Conservation (phyloP, 2,113 vertebrate species). For the Thalassarche chlororhynchos region DNA sequence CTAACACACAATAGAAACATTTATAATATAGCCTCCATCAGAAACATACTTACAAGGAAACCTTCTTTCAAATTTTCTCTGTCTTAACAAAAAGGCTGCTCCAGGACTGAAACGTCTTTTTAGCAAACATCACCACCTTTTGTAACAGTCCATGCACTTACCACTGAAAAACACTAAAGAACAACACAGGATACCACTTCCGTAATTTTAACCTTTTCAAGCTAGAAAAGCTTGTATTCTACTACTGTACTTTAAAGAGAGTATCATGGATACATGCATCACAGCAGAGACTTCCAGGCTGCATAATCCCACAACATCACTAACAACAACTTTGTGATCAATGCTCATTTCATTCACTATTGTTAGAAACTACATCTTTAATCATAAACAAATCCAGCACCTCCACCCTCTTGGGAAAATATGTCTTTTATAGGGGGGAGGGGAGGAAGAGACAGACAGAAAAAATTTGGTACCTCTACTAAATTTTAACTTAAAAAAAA, state of each 20-base stretch:
- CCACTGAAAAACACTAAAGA: background rate
- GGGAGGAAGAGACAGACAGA: too few relatives aligned
- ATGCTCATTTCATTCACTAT: background rate
- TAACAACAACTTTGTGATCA: background rate
- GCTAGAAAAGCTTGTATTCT: background rate
- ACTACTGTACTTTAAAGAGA: background rate
- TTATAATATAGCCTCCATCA: background rate
- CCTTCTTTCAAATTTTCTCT: background rate
- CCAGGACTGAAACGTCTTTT: background rate
- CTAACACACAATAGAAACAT: background rate
- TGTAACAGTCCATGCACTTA: background rate
- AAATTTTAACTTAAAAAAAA: background rate
- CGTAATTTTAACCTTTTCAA: background rate
- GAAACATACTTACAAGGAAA: background rate
- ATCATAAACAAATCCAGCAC: background rate
- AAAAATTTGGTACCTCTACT: background rate
- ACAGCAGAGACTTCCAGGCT: background rate
- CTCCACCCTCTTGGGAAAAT: background rate
- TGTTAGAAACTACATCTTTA: background rate
- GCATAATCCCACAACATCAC: background rate
- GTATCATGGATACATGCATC: background rate
- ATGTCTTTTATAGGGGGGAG: rapidly evolving
- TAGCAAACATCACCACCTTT: background rate
- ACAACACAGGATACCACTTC: background rate
- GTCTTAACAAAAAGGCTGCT: background rate